Percentiles rank a stretch among this genome's conserved stretches.
Conservation (phyloP, 1,140 invertebrate species). For the Drosophila hydei region DNA sequence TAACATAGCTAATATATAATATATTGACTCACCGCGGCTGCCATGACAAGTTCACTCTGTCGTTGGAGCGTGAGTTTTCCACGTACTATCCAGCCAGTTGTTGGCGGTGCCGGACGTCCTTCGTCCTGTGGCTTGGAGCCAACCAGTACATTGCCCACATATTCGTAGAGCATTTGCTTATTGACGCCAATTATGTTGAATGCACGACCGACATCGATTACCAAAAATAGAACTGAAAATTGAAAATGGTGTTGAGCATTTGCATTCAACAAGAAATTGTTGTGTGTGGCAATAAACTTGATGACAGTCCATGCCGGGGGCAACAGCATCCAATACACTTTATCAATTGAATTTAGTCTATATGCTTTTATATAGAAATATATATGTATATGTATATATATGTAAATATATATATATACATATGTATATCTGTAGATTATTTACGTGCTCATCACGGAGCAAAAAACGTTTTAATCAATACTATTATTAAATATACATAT, state of each 20-base stretch:
- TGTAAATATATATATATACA: constrained; percentile 1
- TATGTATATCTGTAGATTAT: constrained; percentile 24
- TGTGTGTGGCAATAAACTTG: constrained; percentile 68
- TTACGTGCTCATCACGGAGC: constrained; percentile 25
- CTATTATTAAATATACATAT: constrained; percentile 31
- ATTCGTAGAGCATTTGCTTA: constrained; percentile 83
- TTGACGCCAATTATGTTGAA: constrained; percentile 80
- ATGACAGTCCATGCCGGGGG: constrained; percentile 30
- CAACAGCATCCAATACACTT: constrained; percentile 60
- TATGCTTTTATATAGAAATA: constrained; percentile 23
- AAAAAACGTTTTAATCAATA: constrained; percentile 64
- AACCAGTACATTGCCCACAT: constrained; percentile 78
- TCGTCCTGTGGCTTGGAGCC: constrained; percentile 81
- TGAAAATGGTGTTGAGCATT: constrained; percentile 39
- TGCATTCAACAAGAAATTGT: constrained; percentile 26
- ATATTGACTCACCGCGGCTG: constrained; percentile 73
- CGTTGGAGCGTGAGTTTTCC: constrained; percentile 80
- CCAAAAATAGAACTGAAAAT: constrained; percentile 75
- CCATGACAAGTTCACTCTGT: constrained; percentile 66
- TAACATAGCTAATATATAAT: neutral
- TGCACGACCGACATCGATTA: constrained; percentile 67
- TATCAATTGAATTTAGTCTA: constrained; percentile 73
- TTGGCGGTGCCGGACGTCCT: constrained; percentile 66
- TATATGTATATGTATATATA: constrained; percentile 10
- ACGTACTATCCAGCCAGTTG: constrained; percentile 81